phyloP scores from a whole-genome alignment of 2,888 invertebrate species.

The Eupeodes latifasciatus region DNA sequence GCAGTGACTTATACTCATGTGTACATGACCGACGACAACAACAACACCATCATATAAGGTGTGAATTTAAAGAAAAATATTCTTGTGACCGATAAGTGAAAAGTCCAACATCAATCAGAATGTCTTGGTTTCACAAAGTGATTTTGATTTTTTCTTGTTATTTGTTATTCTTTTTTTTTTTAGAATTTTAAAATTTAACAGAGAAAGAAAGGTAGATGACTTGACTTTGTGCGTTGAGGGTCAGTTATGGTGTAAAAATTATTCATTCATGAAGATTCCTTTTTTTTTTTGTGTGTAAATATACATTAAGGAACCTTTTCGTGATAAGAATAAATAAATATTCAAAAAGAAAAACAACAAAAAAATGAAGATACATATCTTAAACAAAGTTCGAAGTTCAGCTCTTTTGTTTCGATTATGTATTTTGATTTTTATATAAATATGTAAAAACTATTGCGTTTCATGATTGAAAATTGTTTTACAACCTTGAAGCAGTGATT shows the following conservation, averaged over 20 bases:
- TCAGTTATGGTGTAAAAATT: slow-evolving; percentile 2
- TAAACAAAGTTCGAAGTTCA: not conserved
- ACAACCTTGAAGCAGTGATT: no score
- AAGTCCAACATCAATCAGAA: slow-evolving; percentile 68
- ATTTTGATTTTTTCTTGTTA: not conserved
- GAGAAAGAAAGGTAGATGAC: slow-evolving; percentile 10
- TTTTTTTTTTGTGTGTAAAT: no score
- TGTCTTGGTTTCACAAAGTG: slow-evolving; percentile 44
- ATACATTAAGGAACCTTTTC: not conserved
- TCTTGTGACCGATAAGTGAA: slow-evolving; percentile 62
- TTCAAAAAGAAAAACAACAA: not conserved
- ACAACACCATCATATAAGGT: slow-evolving; percentile 33
- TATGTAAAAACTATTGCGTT: no score
- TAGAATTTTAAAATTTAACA: not conserved
- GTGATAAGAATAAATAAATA: slow-evolving; percentile 7
- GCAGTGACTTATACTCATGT: not conserved
- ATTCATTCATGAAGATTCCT: slow-evolving; percentile 3
- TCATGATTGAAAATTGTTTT: no score
- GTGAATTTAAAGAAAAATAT: slow-evolving; percentile 59
- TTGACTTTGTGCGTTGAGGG: not conserved
- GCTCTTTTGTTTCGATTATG: slow-evolving; percentile 14
- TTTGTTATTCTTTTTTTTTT: not conserved
- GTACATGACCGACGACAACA: not conserved
- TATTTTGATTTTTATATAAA: not conserved
- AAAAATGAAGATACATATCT: not conserved